phyloP scores from a whole-genome alignment of 2,888 invertebrate species.

The Halocaridina rubra region DNA sequence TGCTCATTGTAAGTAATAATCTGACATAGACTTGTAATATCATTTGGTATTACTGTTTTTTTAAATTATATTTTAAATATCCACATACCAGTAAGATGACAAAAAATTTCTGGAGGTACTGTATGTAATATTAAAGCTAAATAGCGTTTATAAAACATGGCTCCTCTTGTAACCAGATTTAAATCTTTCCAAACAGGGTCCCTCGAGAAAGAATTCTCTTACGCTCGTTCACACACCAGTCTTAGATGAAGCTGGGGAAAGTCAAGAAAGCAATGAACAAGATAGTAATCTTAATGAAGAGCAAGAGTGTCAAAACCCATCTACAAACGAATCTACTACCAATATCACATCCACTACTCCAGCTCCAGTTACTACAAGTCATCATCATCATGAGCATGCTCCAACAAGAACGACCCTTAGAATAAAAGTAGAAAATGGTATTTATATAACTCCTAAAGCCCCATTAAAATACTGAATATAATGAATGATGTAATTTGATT shows the following conservation, averaged over 20 bases:
- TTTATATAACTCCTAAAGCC: no score
- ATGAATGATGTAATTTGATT: no score
- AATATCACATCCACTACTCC: not conserved
- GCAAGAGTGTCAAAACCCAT: not conserved
- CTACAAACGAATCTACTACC: not conserved
- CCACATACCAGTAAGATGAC: no score
- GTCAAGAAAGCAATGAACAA: slow-evolving; percentile 57
- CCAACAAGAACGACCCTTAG: slow-evolving; percentile 48
- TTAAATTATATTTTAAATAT: no score
- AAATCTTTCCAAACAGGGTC: slow-evolving; percentile 31
- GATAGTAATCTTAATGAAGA: slow-evolving; percentile 19
- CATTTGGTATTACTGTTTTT: no score
- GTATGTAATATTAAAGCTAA: not conserved
- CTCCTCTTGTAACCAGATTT: not conserved
- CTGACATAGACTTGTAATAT: no score
- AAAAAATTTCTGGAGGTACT: no score
- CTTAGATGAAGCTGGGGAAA: slow-evolving; percentile 60
- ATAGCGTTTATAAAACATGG: not conserved
- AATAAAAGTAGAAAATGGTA: slow-evolving; percentile 59
- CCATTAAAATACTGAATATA: no score
- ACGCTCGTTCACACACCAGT: slow-evolving; percentile 62
- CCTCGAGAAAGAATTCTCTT: slow-evolving; percentile 58
- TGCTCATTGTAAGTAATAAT: slow-evolving; percentile 55
- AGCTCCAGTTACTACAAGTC: not conserved
- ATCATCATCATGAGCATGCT: slow-evolving; percentile 24